Conservation (phyloP, 2,797 vertebrate species). For the Bufotes viridis region DNA sequence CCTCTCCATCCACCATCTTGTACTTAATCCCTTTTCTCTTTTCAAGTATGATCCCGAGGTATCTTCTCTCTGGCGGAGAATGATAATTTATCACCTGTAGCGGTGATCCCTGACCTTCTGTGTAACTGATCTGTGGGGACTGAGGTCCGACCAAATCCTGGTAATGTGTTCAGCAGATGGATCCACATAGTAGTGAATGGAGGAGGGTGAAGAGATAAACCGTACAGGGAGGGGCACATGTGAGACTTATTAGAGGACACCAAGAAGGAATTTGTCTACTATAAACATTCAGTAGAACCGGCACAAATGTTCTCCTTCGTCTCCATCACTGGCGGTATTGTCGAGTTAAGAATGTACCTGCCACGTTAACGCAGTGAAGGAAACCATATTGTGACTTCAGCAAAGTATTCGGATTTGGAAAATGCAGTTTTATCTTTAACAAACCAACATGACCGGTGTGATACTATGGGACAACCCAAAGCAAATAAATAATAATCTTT, state of each 20-base stretch:
- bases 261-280: slow-evolving; percentile 26
- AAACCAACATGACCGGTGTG: neutral
- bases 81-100: slow-evolving; percentile 57
- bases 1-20: neutral
- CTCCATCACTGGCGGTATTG: neutral
- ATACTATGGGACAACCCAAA: too few relatives aligned
- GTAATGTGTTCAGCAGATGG: slow-evolving; percentile 56
- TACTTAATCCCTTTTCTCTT: slow-evolving; percentile 12
- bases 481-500: too few relatives aligned
- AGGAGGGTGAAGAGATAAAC: slow-evolving; percentile 28
- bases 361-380: neutral
- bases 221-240: slow-evolving; percentile 30
- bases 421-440: neutral
- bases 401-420: neutral
- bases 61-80: slow-evolving; percentile 38
- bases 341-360: neutral
- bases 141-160: neutral
- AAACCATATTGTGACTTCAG: neutral
- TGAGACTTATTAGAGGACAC: slow-evolving; percentile 25
- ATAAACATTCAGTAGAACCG: neutral
- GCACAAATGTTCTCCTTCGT: neutral
- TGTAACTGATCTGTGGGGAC: slow-evolving; percentile 40
- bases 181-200: neutral
- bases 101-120: slow-evolving; percentile 16
- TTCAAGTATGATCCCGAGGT: slow-evolving; percentile 31